Base-by-base conservation (phyloP, 2,888 invertebrate genomes). In the Bibio marci region DNA sequence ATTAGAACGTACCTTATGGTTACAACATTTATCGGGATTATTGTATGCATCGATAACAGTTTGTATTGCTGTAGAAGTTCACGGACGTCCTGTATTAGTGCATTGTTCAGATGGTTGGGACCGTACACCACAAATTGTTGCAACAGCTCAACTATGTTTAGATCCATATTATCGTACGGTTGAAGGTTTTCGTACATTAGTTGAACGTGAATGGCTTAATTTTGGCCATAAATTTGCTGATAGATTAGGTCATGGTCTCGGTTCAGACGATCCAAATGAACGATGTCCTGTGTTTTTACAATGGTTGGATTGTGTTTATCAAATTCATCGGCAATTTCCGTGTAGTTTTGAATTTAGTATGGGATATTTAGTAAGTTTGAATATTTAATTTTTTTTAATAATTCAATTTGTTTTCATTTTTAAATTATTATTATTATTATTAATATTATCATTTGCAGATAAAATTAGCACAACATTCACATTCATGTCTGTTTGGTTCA, bases 101-200 rank as follows among this genome's bases (percentile, higher is more conserved):
- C 97, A 97, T 62, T 97, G 97, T 63, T 92, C 92, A 3, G 97
- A 97, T 65, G 97, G 97, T 35, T 97, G 97, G 97, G 97, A 98
- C 65, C 73, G 97, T 48, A 98, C 97, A 41, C 88, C 97, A 34
- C 97, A 98, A 66, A 83, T 98, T 47, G 87, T 90, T 13, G 85
- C 94, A 30, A 70, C 95, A 38, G 88, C 91, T 12, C 83, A 95
- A 62, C 69, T 97, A 31, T 66, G 95, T 53, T 69, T 95, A 30
- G 97, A 97, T 68, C 91, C 94, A 0, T 81, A 78, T 64, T 97
- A 97, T 61, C 70, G 97, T 49, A 97, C 95, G 11, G 71, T 88
- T 38, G 80, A 90, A 5, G 95, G 94, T 44, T 97, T 97, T 64
- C 83, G 87, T 53, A 71, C 85, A 38, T 68, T 98, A 41, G 80